These are phyloP conservation scores for Trachythela sp. DNA, from an alignment of 64 coral and sea anemone species.

Conservation along the genomic window DNA sequence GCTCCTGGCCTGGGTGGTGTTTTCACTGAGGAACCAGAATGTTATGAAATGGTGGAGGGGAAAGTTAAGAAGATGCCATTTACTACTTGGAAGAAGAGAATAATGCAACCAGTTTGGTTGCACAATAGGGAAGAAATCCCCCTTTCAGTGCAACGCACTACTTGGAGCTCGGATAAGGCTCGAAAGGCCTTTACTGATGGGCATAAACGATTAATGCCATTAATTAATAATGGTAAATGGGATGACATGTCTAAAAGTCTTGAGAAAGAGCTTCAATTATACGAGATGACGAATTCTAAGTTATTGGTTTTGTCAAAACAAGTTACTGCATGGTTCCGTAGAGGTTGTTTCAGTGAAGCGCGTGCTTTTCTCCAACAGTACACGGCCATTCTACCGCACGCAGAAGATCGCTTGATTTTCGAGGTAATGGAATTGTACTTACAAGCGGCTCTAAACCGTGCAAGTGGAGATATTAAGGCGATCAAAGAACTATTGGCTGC, in stretches of 20 bases:
- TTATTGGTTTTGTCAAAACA: not conserved
- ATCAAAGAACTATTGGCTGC: not conserved
- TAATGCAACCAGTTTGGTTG: not conserved
- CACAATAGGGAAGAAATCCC: not conserved
- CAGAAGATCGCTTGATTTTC: not conserved
- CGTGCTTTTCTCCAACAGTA: not conserved
- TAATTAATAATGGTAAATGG: not conserved
- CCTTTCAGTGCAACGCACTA: not conserved
- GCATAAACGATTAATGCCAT: not conserved
- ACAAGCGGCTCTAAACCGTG: not conserved
- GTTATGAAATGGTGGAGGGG: constrained; percentile 1
- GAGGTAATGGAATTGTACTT: not conserved
- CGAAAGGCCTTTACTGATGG: not conserved
- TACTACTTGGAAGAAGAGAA: not conserved
- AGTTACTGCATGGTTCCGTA: not conserved
- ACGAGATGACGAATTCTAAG: not conserved
- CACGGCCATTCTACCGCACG: not conserved
- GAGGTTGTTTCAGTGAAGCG: not conserved
- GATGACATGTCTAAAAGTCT: not conserved
- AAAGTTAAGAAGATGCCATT: not conserved
- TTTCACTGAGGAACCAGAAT: constrained; percentile 16
- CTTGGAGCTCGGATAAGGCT: not conserved
- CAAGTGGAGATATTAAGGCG: not conserved
- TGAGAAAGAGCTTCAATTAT: not conserved
- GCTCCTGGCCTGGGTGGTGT: not conserved